Conservation (phyloP, 2,113 vertebrate genomes). For the Mormyrus lacerda region DNA sequence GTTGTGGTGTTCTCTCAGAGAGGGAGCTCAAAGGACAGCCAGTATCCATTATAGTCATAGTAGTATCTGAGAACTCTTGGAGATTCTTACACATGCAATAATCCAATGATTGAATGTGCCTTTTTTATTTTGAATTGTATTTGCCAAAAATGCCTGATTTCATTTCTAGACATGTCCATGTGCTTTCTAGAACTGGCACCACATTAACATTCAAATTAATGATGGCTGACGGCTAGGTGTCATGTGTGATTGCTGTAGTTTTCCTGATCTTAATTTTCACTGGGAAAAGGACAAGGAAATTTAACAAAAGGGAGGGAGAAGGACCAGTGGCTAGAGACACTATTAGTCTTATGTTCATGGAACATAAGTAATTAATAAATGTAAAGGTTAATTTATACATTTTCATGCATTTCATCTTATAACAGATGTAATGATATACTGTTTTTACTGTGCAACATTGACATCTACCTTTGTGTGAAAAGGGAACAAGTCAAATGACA, state of each 20-base stretch:
- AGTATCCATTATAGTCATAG: neutral
- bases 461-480: neutral
- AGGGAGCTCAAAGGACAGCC: neutral
- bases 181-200: neutral
- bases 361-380: neutral
- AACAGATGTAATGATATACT: neutral
- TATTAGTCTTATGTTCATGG: neutral
- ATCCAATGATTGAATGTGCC: neutral
- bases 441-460: neutral
- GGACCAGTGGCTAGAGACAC: neutral
- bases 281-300: neutral
- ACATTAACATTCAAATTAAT: neutral
- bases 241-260: neutral
- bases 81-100: neutral
- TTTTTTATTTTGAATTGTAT: neutral
- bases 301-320: neutral
- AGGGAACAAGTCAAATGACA: neutral
- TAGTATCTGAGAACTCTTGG: neutral
- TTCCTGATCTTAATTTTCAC: neutral
- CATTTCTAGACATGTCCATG: neutral
- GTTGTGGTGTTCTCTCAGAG: constrained; percentile 9
- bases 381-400: neutral
- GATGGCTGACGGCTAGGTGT: neutral
- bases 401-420: neutral
- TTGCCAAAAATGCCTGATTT: neutral